A percentile compares a stretch with the other conserved stretches of the same genome.
phyloP scores from a whole-genome alignment of 2,888 invertebrate genomes.

The Phortica okadai region DNA sequence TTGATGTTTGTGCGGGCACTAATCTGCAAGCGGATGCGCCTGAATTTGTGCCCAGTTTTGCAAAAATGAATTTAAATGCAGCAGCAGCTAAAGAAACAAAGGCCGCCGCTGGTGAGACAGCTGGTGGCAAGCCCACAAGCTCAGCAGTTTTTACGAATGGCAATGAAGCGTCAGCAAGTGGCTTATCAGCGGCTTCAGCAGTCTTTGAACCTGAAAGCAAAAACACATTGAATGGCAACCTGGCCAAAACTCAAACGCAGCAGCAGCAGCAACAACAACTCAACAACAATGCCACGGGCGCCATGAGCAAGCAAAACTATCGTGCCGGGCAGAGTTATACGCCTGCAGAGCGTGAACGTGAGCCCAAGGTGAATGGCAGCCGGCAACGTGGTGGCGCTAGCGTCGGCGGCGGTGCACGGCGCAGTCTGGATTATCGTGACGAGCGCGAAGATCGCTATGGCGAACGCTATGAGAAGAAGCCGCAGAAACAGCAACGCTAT shows the following conservation, averaged over 20 bases:
- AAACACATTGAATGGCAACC: no score
- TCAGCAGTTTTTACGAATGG: slow-evolving; percentile 1
- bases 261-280: slow-evolving; percentile 34
- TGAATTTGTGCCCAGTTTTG: slow-evolving; percentile 74
- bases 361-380: not conserved
- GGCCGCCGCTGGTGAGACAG: not conserved
- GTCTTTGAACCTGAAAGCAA: no score
- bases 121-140: not conserved
- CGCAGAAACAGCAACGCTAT: slow-evolving; percentile 72
- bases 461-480: slow-evolving; percentile 58
- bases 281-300: slow-evolving; percentile 33
- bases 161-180: not conserved
- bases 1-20: slow-evolving; percentile 63
- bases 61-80: slow-evolving; percentile 58
- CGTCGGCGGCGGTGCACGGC: not conserved
- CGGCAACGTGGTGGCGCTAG: not conserved
- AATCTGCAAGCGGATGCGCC: slow-evolving; percentile 73
- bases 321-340: slow-evolving; percentile 1
- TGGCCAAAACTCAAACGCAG: not conserved
- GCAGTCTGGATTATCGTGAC: slow-evolving; percentile 51
- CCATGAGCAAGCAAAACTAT: slow-evolving; percentile 37
- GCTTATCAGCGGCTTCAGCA: not conserved
- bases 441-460: slow-evolving; percentile 47
- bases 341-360: slow-evolving; percentile 35
- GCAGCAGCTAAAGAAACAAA: not conserved